These are phyloP conservation scores for Lathamus discolor DNA, from an alignment of 2,113 vertebrate genomes.

Conservation along the genomic window DNA sequence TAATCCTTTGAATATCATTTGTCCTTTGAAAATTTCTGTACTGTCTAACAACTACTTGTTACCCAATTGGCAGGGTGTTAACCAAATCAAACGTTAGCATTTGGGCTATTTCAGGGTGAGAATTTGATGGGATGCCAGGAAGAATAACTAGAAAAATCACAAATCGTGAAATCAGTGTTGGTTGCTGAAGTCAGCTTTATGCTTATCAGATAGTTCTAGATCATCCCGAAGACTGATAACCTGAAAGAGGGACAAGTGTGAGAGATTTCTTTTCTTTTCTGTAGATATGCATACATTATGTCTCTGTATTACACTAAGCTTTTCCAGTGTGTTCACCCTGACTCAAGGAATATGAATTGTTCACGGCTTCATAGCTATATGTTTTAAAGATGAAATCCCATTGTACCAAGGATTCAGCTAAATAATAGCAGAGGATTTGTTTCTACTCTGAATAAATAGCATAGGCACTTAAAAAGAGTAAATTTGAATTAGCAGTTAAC, in stretches of 20 bases:
- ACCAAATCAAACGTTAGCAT: background rate
- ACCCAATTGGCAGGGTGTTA: background rate
- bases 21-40: background rate
- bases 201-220: background rate
- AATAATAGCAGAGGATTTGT: background rate
- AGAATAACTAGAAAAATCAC: background rate
- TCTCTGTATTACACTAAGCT: background rate
- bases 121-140: background rate
- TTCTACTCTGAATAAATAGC: conserved; percentile 12
- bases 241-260: background rate
- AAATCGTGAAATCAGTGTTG: background rate
- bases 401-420: background rate
- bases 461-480: background rate
- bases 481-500: conserved; percentile 19
- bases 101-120: background rate
- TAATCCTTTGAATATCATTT: background rate
- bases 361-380: background rate
- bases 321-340: background rate
- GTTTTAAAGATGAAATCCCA: background rate
- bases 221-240: background rate
- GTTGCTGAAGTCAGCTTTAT: background rate
- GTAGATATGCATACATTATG: background rate
- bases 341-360: background rate
- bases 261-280: background rate
- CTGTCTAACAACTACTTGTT: background rate